Evolutionary conservation across 2,797 vertebrate species (phyloP).

Genomic region (Falco naumanni): DNA sequence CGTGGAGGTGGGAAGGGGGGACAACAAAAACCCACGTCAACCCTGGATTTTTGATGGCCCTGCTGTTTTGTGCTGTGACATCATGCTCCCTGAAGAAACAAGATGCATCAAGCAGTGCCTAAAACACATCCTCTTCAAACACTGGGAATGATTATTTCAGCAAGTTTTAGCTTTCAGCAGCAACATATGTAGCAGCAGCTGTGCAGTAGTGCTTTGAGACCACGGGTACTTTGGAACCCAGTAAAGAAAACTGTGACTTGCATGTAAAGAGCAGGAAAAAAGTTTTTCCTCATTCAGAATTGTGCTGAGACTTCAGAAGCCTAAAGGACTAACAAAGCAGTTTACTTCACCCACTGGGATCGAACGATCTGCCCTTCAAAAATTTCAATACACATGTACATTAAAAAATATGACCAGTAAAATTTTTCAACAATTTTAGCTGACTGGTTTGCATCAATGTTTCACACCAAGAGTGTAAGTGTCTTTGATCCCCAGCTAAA

Average conservation of each 20-base stretch:
- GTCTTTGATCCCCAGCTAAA: neutral
- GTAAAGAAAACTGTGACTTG: constrained; percentile 65
- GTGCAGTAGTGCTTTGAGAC: constrained; percentile 62
- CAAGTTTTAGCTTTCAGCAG: constrained; percentile 72
- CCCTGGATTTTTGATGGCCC: neutral
- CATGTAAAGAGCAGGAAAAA: constrained; percentile 60
- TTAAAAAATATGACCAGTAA: neutral
- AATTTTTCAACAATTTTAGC: neutral
- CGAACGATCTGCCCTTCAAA: neutral
- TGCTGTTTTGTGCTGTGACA: constrained; percentile 50
- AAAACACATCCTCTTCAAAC: constrained; percentile 59
- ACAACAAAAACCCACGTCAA: neutral
- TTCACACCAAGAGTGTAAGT: neutral
- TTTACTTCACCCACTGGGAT: neutral
- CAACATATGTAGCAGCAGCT: constrained; percentile 72
- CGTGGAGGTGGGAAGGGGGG: neutral
- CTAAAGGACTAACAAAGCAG: constrained; percentile 41
- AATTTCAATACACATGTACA: neutral
- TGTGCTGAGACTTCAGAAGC: constrained; percentile 57
- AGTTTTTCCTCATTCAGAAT: constrained; percentile 43
- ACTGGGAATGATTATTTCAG: constrained; percentile 71
- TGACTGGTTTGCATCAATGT: neutral
- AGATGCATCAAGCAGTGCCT: constrained; percentile 48
- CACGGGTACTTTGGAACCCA: constrained; percentile 48
- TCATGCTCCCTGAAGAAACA: constrained; percentile 64